These are phyloP conservation scores for Penelope pileata DNA, from an alignment of 2,113 vertebrate genomes.

Conservation along the genomic window DNA sequence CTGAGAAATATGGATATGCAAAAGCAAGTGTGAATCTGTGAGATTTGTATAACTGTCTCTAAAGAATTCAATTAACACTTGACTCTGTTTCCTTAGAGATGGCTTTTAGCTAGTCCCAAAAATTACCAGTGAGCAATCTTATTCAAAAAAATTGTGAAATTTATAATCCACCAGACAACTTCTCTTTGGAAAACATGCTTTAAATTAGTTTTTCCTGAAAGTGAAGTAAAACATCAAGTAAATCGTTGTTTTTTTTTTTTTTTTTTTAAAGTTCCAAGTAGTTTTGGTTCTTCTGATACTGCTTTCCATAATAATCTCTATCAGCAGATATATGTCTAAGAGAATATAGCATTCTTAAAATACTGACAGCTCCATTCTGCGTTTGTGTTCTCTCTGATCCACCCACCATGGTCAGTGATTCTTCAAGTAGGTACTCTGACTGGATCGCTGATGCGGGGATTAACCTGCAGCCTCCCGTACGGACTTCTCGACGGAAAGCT, in stretches of 20 bases:
- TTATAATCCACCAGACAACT: neutral
- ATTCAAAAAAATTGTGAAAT: neutral
- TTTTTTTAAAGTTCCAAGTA: neutral
- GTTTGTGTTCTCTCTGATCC: neutral
- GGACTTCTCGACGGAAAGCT: slow-evolving; percentile 80
- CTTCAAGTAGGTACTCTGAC: slow-evolving; percentile 92
- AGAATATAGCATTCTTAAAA: neutral
- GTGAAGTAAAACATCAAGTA: fast-evolving
- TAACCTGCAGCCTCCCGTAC: slow-evolving; percentile 87
- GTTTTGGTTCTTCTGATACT: neutral
- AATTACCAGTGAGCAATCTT: neutral
- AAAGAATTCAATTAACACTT: neutral
- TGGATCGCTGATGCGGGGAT: slow-evolving; percentile 95
- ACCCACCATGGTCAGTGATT: slow-evolving; percentile 74
- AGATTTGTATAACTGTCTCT: neutral
- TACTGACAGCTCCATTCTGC: neutral
- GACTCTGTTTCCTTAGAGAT: neutral
- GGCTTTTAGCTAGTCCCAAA: neutral
- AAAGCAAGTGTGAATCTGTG: neutral
- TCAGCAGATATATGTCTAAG: neutral
- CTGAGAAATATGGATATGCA: neutral
- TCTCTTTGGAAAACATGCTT: neutral
- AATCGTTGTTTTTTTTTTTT: too few species aligned
- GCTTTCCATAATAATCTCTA: fast-evolving
- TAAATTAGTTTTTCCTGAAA: neutral